A percentile compares a stretch with the other conserved stretches of the same genome.
phyloP scores from a whole-genome alignment of 2,888 invertebrate species.

The Drosophila nr. medialis region DNA sequence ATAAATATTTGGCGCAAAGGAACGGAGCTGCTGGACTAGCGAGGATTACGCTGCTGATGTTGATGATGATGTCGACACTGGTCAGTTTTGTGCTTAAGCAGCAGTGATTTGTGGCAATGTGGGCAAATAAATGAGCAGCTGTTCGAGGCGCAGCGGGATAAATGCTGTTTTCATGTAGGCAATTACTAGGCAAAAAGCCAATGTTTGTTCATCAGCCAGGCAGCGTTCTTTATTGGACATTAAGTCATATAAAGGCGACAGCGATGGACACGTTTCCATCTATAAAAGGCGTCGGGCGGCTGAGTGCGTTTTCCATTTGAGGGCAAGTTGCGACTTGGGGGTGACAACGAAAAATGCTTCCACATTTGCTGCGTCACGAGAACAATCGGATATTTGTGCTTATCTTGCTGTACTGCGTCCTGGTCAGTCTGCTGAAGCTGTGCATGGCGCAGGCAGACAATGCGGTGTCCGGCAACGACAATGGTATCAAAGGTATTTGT shows the following conservation, averaged over 20 bases:
- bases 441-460: conserved; percentile 67
- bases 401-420: conserved; percentile 65
- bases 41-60: conserved; percentile 4
- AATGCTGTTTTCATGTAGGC: conserved; percentile 73
- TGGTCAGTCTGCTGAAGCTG: conserved; percentile 61
- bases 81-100: conserved; percentile 34
- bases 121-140: conserved; percentile 36
- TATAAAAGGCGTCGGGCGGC: conserved; percentile 57
- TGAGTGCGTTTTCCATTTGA: conserved; percentile 52
- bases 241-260: conserved; percentile 62
- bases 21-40: conserved; percentile 48
- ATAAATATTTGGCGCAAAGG: conserved; percentile 56
- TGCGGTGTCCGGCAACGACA: conserved; percentile 58
- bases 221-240: conserved; percentile 65
- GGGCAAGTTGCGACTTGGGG: conserved; percentile 22
- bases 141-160: conserved; percentile 60
- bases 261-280: conserved; percentile 35
- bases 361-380: conserved; percentile 57
- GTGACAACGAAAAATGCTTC: conserved; percentile 58
- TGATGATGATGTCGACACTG: conserved; percentile 35
- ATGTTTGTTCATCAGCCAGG: conserved; percentile 14
- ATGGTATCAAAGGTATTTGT: conserved; percentile 59
- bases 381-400: conserved; percentile 63
- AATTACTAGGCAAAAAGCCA: conserved; percentile 75
- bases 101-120: conserved; percentile 31